These are phyloP conservation scores for Rynchops niger DNA, from an alignment of 2,113 vertebrate genomes.

Conservation along the genomic window DNA sequence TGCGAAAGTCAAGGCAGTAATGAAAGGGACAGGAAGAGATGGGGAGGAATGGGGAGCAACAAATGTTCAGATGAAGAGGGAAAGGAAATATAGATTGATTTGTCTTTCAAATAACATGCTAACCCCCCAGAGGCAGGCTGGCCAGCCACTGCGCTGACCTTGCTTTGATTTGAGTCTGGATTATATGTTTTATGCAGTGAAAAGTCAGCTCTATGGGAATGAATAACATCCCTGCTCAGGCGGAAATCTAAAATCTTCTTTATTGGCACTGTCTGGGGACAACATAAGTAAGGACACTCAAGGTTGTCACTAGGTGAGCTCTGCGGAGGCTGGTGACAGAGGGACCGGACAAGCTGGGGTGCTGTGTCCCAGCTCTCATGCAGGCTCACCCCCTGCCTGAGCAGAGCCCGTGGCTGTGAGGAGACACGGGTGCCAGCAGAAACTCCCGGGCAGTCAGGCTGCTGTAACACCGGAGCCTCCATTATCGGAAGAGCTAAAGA, in stretches of 20 bases:
- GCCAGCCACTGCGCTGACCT: not conserved
- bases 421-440: not conserved
- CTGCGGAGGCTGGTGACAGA: not conserved
- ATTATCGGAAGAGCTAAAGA: accelerated
- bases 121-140: conserved; percentile 19
- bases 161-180: conserved; percentile 49
- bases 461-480: not conserved
- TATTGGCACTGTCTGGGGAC: conserved; percentile 22
- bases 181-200: conserved; percentile 54
- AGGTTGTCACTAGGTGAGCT: conserved; percentile 59
- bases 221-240: conserved; percentile 5
- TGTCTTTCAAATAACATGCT: conserved; percentile 46
- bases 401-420: not conserved
- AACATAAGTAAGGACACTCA: conserved; percentile 23
- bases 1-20: not conserved
- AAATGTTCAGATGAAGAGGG: not conserved
- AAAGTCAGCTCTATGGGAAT: conserved; percentile 40
- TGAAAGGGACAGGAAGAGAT: not conserved
- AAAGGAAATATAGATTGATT: conserved; percentile 38
- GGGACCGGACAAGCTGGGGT: not conserved
- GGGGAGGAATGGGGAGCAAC: not conserved
- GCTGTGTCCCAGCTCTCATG: not conserved
- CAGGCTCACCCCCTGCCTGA: not conserved
- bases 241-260: conserved; percentile 53
- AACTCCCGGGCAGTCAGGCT: accelerated